These are phyloP conservation scores for Vulpes ferrilata DNA, from an alignment of 2,113 vertebrate genomes.

Conservation along the genomic window DNA sequence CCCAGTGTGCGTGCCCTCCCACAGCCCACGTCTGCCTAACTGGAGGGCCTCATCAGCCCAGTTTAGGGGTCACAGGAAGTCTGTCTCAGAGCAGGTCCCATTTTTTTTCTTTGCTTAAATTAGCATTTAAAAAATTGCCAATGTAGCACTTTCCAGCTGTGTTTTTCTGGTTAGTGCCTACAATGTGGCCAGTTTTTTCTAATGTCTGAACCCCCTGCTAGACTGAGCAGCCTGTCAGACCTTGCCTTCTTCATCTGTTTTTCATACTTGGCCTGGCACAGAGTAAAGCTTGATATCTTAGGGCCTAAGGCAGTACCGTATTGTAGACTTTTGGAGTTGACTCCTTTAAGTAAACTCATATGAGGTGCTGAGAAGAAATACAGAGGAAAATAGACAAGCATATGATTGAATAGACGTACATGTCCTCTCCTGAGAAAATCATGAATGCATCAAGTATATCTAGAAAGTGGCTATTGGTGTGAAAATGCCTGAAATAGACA, in stretches of 20 bases:
- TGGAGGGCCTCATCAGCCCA: neutral
- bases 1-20: neutral
- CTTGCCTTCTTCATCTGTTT: neutral
- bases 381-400: neutral
- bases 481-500: neutral
- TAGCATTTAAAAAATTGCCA: neutral
- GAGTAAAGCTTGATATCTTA: neutral
- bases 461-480: neutral
- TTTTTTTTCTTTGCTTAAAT: neutral
- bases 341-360: neutral
- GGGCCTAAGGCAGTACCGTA: neutral
- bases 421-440: neutral
- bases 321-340: neutral
- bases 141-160: neutral
- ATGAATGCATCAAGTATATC: neutral
- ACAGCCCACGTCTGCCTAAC: neutral
- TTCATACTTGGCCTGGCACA: neutral
- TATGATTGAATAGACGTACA: neutral
- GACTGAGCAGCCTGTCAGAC: neutral
- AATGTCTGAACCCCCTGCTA: neutral
- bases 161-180: slow-evolving; percentile 21
- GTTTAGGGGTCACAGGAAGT: neutral
- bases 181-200: neutral
- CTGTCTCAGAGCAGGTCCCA: neutral
- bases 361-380: neutral